Base-by-base conservation (phyloP, 2,113 vertebrate genomes). In the Orcinus orca region DNA sequence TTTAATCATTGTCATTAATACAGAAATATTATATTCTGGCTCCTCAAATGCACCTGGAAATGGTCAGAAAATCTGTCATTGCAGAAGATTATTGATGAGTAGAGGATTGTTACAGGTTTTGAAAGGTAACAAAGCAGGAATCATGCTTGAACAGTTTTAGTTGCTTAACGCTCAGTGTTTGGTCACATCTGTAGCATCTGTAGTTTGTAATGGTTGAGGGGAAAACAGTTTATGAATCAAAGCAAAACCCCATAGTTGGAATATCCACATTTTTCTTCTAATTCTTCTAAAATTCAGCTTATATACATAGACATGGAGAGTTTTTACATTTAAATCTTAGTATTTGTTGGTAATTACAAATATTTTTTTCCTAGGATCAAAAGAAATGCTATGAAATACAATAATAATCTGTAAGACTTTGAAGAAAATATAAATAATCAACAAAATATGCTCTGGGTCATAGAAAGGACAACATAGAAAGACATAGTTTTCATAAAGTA, bases 251-350 rank as follows among this genome's bases (percentile, higher is more conserved):
- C 50, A 76, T 23, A 47, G 21, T 68, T 84, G 18, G 29, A 95
- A 83, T 90, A 74, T 90, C n/a, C 63, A 3, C 21, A n/a, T 84
- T 79, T 92, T 82, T 65, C 38, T 67, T 23, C 74, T 71, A 81
- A 76, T 53, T 85, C 20, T 84, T 84, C 71, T 92, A 83, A 95
- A 86, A 79, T 70, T 94, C 25, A 38, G 15, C 47, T 93, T n/a
- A 63, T 47, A 36, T 65, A 60, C 26, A 77, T 90, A 38, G 25
- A 86, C n/a, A 29, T 33, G 33, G 58, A 92, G 31, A 68, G 25
- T 18, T 71, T 60, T 84, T 80, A n/a, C 62, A 77, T 73, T 92
- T 58, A 70, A 62, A 60, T 70, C 87, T 29, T 53, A 95, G 6
- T 25, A 21, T 90, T 55, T 95, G 33, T 88, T 88, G 21, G 23